Base-by-base conservation (phyloP, 2,888 invertebrate genomes). In the Apamea sordens region DNA sequence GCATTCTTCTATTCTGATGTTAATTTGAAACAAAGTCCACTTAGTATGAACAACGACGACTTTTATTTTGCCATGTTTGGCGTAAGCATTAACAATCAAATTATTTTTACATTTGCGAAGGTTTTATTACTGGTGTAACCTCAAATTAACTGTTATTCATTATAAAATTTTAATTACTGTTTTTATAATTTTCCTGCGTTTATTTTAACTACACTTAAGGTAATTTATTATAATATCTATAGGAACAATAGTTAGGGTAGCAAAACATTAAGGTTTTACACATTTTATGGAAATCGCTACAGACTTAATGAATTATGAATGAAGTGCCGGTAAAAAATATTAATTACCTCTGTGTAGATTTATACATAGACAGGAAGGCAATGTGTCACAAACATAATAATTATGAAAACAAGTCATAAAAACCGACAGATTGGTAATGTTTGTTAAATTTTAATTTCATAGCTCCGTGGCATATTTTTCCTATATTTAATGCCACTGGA, bases 201-300 rank as follows among this genome's bases (percentile, higher is more conserved):
- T 73, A 67, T 81, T 53, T 15, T 15, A 53, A 24, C 21, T n/a
- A 64, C 18, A 36, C 11, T 50, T 41, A 41, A 41, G 7, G 21
- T 53, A 67, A 61, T 81, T 73, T 36, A 61, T 53, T 73, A 53
- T 67, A 0, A 28, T 56, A 28, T 36, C 24, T 56, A 36, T 59
- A n/a, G 28, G 8, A 61, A 44, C 24, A 61, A 44, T 61, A 24
- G 36, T 18, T 61, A 81, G n/a, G n/a, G n/a, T n/a, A 64, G 41
- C 28, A 80, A 53, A 10, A 41, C 11, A 61, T 71, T 77, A 36
- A 76, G 28, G 64, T 71, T 69, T 77, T 59, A 86, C 88, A 87
- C 79, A 80, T 88, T 87, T 86, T 88, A 84, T 88, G 86, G 77
- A 84, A 84, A 84, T 84, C 21, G 56, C 78, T 78, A 71, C 21